Conservation (phyloP, 37 sponge, comb jelly and placozoan species). For the Diacarnus erythraeanus region DNA sequence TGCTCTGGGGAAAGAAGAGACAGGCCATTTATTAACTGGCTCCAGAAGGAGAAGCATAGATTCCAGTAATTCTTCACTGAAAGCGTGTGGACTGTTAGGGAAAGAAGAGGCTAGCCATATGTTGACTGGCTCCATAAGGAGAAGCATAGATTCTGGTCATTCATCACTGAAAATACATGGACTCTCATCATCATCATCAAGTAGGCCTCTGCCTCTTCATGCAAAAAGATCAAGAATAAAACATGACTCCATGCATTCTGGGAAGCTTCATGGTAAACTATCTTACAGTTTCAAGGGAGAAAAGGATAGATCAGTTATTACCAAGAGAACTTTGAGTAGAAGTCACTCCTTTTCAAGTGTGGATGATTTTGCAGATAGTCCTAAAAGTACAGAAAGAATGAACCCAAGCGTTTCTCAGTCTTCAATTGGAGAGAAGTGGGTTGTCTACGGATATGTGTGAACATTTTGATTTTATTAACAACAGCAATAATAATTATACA, state of each 20-base stretch:
- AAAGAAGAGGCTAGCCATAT: background rate
- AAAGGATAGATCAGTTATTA: background rate
- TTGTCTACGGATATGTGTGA: slow-evolving; percentile 20
- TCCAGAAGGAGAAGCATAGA: background rate
- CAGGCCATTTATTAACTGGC: too few relatives aligned
- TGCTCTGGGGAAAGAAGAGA: too few relatives aligned
- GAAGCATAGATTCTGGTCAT: background rate
- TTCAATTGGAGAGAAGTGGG: background rate
- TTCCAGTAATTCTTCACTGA: background rate
- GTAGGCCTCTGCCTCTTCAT: background rate
- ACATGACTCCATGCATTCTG: background rate
- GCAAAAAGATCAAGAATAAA: background rate
- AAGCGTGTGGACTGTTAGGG: background rate
- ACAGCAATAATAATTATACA: background rate
- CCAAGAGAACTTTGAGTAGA: background rate
- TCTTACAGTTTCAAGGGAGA: background rate
- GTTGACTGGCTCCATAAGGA: background rate
- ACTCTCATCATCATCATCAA: too few relatives aligned
- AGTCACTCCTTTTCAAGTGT: slow-evolving; percentile 20
- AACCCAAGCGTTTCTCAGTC: background rate
- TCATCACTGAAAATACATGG: too few relatives aligned
- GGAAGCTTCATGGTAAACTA: background rate
- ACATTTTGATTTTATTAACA: background rate
- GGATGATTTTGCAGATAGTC: background rate
- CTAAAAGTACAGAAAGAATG: background rate